Conservation (phyloP, 2,888 invertebrate genomes). For the Aspidiotus destructor region DNA sequence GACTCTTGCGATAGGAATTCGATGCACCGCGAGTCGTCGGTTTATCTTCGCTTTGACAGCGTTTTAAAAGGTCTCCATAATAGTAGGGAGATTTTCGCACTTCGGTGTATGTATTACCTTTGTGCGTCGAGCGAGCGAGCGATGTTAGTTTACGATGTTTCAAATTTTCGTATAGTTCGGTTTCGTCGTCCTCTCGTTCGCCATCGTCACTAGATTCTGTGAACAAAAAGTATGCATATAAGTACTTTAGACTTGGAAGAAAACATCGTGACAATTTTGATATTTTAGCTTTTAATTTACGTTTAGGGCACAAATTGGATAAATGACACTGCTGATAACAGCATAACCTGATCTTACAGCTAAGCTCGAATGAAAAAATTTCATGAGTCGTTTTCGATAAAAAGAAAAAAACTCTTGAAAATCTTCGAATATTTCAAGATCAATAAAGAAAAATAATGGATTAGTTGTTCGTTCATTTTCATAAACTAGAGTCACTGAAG, state of each 20-base stretch:
- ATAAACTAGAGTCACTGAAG: too few relatives aligned
- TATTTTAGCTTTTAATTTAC: not conserved
- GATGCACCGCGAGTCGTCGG: slow-evolving; percentile 8
- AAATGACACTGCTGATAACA: too few relatives aligned
- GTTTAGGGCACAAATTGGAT: too few relatives aligned
- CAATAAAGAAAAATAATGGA: too few relatives aligned
- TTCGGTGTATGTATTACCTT: slow-evolving; percentile 21
- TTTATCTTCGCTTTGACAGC: slow-evolving; percentile 20
- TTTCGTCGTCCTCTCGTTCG: slow-evolving; percentile 27
- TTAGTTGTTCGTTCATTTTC: too few relatives aligned
- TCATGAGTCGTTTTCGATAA: too few relatives aligned
- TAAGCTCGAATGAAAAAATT: too few relatives aligned
- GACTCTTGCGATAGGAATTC: slow-evolving; percentile 24
- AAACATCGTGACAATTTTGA: not conserved
- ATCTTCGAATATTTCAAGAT: too few relatives aligned
- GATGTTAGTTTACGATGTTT: slow-evolving; percentile 15
- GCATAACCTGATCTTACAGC: too few relatives aligned
- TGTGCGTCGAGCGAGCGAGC: not conserved
- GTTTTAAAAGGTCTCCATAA: slow-evolving; percentile 36
- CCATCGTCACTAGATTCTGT: slow-evolving; percentile 28
- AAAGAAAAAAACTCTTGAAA: too few relatives aligned
- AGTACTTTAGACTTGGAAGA: not conserved
- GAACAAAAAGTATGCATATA: not conserved
- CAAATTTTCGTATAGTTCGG: slow-evolving; percentile 23
- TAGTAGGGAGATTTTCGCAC: slow-evolving; percentile 35